Conservation (phyloP, 2,113 vertebrate species). For the Notothenia coriiceps region DNA sequence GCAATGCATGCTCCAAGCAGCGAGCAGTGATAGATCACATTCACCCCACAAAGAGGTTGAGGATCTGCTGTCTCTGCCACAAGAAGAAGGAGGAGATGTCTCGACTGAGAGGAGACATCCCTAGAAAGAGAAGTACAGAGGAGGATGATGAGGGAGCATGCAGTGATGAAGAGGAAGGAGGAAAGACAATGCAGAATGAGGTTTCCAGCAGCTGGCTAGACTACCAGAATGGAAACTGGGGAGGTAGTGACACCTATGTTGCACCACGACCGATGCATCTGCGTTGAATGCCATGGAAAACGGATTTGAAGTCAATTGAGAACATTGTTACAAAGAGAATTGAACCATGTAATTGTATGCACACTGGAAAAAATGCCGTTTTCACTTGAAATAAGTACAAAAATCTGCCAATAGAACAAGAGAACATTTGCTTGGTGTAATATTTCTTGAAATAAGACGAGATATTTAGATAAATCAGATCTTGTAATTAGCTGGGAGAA, state of each 20-base stretch:
- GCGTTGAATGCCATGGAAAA: not conserved
- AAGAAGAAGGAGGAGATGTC: not conserved
- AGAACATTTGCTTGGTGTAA: no score
- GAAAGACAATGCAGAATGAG: conserved; percentile 53
- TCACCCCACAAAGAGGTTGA: conserved; percentile 83
- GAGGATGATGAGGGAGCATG: conserved; percentile 59
- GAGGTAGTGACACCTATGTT: not conserved
- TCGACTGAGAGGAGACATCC: conserved; percentile 50
- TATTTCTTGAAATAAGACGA: no score
- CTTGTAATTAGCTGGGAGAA: no score
- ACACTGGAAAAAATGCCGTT: not conserved
- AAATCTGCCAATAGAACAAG: no score
- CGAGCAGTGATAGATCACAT: conserved; percentile 87
- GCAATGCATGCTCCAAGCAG: conserved; percentile 86
- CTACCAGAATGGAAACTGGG: not conserved
- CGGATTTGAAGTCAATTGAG: not conserved
- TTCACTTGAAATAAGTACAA: no score
- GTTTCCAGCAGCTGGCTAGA: conserved; percentile 78
- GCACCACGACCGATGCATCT: conserved; percentile 15
- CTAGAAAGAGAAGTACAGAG: conserved; percentile 4
- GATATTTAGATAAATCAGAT: no score
- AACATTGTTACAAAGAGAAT: not conserved
- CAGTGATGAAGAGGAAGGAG: conserved; percentile 82
- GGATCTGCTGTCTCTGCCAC: conserved; percentile 88
- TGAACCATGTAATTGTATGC: not conserved